A percentile compares a stretch with the other conserved stretches of the same genome.
These are phyloP conservation scores for Ptychodera flava DNA, from an alignment of 35 echinoderm and acorn worm genomes.

Conservation along the genomic window DNA sequence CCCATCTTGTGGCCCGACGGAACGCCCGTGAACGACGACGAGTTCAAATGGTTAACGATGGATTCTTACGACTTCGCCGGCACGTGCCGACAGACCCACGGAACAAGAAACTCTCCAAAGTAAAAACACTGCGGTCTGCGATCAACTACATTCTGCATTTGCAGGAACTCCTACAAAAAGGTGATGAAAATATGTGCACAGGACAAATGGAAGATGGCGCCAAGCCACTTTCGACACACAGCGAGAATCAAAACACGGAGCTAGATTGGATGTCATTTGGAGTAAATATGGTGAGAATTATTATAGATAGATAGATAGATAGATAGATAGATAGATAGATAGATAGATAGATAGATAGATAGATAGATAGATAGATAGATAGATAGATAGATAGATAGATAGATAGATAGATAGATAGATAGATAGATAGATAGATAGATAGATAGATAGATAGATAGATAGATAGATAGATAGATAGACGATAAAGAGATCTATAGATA, in stretches of 20 bases:
- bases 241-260: not conserved
- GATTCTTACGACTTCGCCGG: conserved; percentile 73
- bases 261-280: not conserved
- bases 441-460: too few species aligned
- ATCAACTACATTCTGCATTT: conserved; percentile 98
- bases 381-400: not conserved
- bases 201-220: not conserved
- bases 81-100: conserved; percentile 93
- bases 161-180: conserved; percentile 77
- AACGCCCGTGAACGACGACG: conserved; percentile 90
- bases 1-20: conserved; percentile 75
- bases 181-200: conserved; percentile 23
- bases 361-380: not conserved
- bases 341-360: not conserved
- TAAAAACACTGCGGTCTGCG: conserved; percentile 90
- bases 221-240: not conserved
- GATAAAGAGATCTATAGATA: too few species aligned
- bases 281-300: not conserved
- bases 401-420: too few species aligned
- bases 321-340: not conserved
- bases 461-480: too few species aligned
- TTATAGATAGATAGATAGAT: not conserved
- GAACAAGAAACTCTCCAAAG: conserved; percentile 97
- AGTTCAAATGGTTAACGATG: conserved; percentile 92
- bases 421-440: too few species aligned